Evolutionary conservation across 2,113 vertebrate genomes (phyloP).

Genomic region (Ceuthmochares aereus): DNA sequence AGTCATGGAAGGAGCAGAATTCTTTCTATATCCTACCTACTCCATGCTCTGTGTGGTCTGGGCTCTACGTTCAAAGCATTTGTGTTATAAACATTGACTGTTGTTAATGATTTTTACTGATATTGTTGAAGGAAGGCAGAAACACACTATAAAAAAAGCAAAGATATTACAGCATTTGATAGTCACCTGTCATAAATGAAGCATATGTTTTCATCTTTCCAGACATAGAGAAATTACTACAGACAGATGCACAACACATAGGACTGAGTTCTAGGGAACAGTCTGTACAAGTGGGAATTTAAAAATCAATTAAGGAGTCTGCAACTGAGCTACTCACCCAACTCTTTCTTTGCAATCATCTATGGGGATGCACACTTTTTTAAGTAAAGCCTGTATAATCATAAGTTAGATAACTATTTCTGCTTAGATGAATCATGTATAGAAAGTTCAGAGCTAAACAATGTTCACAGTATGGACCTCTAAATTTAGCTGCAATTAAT

Average conservation of each 20-base stretch:
- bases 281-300: neutral
- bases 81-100: rapidly evolving
- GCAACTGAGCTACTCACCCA: neutral
- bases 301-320: neutral
- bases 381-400: neutral
- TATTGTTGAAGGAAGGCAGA: neutral
- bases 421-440: neutral
- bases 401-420: neutral
- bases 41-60: neutral
- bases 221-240: neutral
- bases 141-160: neutral
- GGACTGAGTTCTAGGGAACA: neutral
- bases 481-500: neutral
- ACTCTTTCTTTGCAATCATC: rapidly evolving
- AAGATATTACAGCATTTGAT: neutral
- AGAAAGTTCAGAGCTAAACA: neutral
- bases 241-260: neutral
- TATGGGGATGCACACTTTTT: neutral
- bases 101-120: neutral
- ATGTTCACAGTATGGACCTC: neutral
- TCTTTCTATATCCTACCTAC: neutral
- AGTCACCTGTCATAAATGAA: neutral
- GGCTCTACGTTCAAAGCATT: neutral
- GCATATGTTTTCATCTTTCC: neutral
- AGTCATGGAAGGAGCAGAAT: neutral